Base-by-base conservation (phyloP, 2,797 vertebrate genomes). In the Nasua narica region DNA sequence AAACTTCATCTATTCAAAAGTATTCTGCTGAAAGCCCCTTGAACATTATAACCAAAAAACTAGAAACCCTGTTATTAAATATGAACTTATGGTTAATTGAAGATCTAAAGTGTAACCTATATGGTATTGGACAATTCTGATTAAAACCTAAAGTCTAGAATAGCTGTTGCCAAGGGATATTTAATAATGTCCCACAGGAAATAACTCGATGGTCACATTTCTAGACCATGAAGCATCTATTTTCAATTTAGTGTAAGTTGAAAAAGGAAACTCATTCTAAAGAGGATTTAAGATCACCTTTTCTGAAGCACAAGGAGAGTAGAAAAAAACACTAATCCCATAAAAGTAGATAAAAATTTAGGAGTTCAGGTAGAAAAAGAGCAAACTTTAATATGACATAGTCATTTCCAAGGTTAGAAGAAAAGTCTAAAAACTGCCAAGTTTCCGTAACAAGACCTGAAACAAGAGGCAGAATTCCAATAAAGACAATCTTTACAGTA, bases 261-360 rank as follows among this genome's bases (percentile, higher is more conserved):
- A 65, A 96, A 95, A 58, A 96, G 16, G 32, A 89, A 92, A 91
- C 7, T 95, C 37, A 86, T 93, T 93, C 95, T 76, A 84, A 87
- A 79, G 13, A 67, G 27, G 7, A 48, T 60, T 56, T 95, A 87
- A 43, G 37, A 91, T 74, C 11, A 86, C 5, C 5, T 6, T 90
- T 89, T 83, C 27, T 84, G 58, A 96, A 91, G 84, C 43, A 94
- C 5, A 70, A 7, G 1, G 13, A 86, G 9, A 97, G 32, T 40
- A 76, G 1, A 43, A 7, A 91, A 95, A 94, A 72, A 78, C 8
- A 46, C 52, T 54, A 76, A 77, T 67, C 23, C 11, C 32, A n/a
- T 35, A 81, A 77, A 84, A 79, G 29, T 86, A 87, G 23, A 83
- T 11, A 87, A 11, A 96, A 92, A 87, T 46, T 74, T 3, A 91